Evolutionary conservation across 1,140 invertebrate species (phyloP).

Genomic region (Trachymyrmex septentrionalis): DNA sequence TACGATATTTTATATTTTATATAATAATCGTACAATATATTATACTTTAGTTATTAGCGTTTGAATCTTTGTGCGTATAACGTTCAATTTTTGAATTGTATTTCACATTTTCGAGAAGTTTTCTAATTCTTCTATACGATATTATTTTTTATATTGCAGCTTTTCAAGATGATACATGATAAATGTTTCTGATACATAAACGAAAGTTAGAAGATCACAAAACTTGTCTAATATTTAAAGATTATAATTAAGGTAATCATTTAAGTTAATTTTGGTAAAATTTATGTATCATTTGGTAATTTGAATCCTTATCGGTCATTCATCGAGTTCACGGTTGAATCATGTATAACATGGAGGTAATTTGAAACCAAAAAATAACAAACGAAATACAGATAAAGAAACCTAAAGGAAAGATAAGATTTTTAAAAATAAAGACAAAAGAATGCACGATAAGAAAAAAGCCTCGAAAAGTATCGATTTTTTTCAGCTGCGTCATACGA

Average conservation of each 20-base stretch:
- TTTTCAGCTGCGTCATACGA: background rate
- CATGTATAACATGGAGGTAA: conserved; percentile 24
- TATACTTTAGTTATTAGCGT: background rate
- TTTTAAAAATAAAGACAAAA: background rate
- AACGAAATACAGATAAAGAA: no score
- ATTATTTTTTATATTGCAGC: background rate
- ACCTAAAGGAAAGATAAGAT: background rate
- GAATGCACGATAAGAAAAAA: background rate
- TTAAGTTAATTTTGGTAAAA: background rate
- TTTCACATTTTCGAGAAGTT: background rate
- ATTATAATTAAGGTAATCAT: no score
- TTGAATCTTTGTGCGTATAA: background rate
- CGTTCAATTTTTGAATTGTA: background rate
- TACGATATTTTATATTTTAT: background rate
- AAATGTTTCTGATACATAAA: background rate
- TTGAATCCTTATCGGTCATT: conserved; percentile 8
- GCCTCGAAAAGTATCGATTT: background rate
- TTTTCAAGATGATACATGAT: background rate
- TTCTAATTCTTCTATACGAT: background rate
- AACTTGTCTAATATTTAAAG: background rate
- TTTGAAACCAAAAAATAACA: background rate
- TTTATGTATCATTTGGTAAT: no score
- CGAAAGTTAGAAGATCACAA: background rate
- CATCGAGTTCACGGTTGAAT: conserved; percentile 45
- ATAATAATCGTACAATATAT: background rate